Evolutionary conservation across 2,888 invertebrate species (phyloP).

Genomic region (Aphrophora alni): DNA sequence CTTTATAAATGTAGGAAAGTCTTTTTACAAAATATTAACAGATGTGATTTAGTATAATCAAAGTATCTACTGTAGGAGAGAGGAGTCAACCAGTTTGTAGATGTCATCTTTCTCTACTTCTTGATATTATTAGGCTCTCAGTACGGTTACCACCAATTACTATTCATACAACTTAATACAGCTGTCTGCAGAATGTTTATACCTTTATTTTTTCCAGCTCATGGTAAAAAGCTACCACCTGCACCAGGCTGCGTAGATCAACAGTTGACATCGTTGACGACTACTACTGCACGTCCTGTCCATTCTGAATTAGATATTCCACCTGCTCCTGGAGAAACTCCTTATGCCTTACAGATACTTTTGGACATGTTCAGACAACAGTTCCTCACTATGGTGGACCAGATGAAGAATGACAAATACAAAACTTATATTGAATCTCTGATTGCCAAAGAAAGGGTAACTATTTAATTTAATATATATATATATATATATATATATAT

Average conservation of each 20-base stretch:
- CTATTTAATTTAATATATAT: too few species aligned
- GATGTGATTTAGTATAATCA: too few species aligned
- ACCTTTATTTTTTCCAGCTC: slow-evolving; percentile 55
- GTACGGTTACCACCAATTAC: too few species aligned
- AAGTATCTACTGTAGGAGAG: too few species aligned
- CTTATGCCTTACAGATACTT: slow-evolving; percentile 85
- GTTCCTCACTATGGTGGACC: slow-evolving; percentile 81
- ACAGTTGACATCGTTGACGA: slow-evolving; percentile 80
- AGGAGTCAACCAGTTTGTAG: too few species aligned
- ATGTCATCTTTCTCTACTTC: too few species aligned
- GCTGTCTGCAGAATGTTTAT: too few species aligned
- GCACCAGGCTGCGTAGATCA: slow-evolving; percentile 93
- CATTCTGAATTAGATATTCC: slow-evolving; percentile 88
- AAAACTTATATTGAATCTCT: slow-evolving; percentile 73
- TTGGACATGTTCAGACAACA: slow-evolving; percentile 86
- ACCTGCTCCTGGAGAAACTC: slow-evolving; percentile 75
- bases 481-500: too few species aligned
- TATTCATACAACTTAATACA: too few species aligned
- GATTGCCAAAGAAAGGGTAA: slow-evolving; percentile 80
- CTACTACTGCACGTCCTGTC: slow-evolving; percentile 63
- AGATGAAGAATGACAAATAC: slow-evolving; percentile 83
- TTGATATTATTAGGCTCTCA: too few species aligned
- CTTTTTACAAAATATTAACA: too few species aligned
- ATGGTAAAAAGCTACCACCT: slow-evolving; percentile 77
- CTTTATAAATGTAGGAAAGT: too few species aligned